Percentiles rank a stretch among this genome's conserved stretches.
phyloP scores from a whole-genome alignment of 53 echinoderm and acorn worm genomes.

The Echinometra lucunter region DNA sequence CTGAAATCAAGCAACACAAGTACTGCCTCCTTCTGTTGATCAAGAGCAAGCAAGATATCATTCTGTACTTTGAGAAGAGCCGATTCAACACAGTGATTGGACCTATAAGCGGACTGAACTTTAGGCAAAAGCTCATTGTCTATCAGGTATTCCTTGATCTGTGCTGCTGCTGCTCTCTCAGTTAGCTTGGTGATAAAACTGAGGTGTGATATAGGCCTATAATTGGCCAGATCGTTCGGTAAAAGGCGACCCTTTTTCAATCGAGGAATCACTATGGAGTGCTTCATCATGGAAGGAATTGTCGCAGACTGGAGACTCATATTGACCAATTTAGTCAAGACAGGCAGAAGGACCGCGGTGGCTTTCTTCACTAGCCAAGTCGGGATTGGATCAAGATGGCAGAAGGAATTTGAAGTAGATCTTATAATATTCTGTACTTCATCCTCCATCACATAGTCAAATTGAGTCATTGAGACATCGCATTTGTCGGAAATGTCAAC shows the following conservation, averaged over 20 bases:
- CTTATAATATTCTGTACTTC: not conserved
- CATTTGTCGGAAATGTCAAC: slow-evolving; percentile 29
- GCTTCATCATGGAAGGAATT: not conserved
- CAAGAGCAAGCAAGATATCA: too few species aligned
- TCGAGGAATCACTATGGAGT: not conserved
- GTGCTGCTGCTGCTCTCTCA: not conserved
- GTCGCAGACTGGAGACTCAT: not conserved
- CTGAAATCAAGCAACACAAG: too few species aligned
- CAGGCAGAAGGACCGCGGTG: not conserved
- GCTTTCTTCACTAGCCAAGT: not conserved
- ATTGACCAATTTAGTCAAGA: not conserved
- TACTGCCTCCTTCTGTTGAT: too few species aligned
- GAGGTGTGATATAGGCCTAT: not conserved
- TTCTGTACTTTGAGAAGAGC: too few species aligned
- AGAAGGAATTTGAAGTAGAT: not conserved
- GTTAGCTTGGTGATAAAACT: not conserved
- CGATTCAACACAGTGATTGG: too few species aligned
- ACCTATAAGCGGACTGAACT: not conserved
- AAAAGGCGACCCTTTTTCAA: not conserved
- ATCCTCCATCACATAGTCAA: not conserved
- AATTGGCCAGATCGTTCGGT: not conserved
- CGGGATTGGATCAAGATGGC: not conserved
- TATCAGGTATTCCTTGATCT: not conserved
- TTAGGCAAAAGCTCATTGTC: not conserved
- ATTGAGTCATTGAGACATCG: not conserved